Evolutionary conservation across 2,113 vertebrate species (phyloP).

Genomic region (Nansenia antarctica): DNA sequence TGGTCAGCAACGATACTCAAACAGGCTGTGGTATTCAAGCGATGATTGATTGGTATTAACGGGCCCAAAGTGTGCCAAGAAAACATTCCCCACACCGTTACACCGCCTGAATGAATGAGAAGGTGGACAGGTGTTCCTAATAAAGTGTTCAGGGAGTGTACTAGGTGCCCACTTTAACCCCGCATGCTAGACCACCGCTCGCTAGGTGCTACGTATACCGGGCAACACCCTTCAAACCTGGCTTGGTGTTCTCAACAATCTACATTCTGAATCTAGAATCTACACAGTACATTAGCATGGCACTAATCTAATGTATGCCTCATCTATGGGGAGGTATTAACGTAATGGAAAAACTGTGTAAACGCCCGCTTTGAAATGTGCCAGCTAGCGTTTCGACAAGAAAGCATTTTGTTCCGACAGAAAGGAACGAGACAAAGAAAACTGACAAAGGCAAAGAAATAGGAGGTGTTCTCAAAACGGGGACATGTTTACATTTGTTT

Average conservation of each 20-base stretch:
- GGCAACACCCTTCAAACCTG: not conserved
- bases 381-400: not conserved
- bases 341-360: not conserved
- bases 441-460: not conserved
- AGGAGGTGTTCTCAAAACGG: not conserved
- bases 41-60: too few relatives aligned
- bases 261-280: not conserved
- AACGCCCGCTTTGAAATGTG: not conserved
- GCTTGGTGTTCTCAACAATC: not conserved
- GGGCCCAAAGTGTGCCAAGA: too few relatives aligned
- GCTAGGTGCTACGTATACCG: not conserved
- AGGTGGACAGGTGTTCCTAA: too few relatives aligned
- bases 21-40: too few relatives aligned
- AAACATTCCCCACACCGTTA: too few relatives aligned
- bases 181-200: slow-evolving; percentile 26
- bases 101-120: too few relatives aligned
- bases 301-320: not conserved
- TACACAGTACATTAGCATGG: too few relatives aligned
- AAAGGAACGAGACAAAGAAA: not conserved
- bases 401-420: not conserved
- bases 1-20: too few relatives aligned
- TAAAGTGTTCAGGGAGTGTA: too few relatives aligned
- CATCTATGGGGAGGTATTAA: not conserved
- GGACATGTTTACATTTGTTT: slow-evolving; percentile 1
- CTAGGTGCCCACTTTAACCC: slow-evolving; percentile 17